phyloP scores from a whole-genome alignment of 2,113 vertebrate genomes.

The Chlorodrepanis virens region DNA sequence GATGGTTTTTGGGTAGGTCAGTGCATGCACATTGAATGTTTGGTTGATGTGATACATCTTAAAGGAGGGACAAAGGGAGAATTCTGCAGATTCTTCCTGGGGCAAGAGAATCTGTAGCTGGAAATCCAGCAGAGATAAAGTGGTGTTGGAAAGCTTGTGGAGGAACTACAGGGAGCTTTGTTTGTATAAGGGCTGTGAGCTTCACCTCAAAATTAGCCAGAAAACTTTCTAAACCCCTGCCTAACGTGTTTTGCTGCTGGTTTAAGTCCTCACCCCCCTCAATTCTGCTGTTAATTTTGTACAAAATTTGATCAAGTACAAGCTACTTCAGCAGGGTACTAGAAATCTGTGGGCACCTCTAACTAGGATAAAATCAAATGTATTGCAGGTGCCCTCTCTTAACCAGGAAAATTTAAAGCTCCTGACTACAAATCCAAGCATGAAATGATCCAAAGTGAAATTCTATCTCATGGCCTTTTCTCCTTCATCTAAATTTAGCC shows the following conservation, averaged over 20 bases:
- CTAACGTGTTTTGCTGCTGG: background rate
- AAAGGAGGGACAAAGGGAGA: background rate
- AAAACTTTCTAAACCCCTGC: background rate
- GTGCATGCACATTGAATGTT: background rate
- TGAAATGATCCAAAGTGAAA: slow-evolving; percentile 36
- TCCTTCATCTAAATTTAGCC: slow-evolving; percentile 32
- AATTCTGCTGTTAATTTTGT: background rate
- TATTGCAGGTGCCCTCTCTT: background rate
- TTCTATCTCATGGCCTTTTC: background rate
- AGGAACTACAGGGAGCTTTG: background rate
- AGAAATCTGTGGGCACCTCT: background rate
- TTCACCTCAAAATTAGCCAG: background rate
- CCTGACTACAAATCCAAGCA: slow-evolving; percentile 27
- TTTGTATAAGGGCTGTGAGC: background rate
- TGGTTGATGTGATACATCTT: background rate
- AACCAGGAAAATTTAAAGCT: background rate
- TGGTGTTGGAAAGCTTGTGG: background rate
- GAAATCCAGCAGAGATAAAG: background rate
- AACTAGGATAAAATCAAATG: background rate
- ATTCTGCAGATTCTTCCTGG: background rate
- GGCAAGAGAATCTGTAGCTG: background rate
- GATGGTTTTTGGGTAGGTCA: background rate
- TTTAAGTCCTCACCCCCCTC: accelerated
- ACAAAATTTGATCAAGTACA: background rate
- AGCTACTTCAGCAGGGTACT: background rate